Evolutionary conservation across 2,113 vertebrate genomes (phyloP).

Genomic region (Corynorhinus townsendii): DNA sequence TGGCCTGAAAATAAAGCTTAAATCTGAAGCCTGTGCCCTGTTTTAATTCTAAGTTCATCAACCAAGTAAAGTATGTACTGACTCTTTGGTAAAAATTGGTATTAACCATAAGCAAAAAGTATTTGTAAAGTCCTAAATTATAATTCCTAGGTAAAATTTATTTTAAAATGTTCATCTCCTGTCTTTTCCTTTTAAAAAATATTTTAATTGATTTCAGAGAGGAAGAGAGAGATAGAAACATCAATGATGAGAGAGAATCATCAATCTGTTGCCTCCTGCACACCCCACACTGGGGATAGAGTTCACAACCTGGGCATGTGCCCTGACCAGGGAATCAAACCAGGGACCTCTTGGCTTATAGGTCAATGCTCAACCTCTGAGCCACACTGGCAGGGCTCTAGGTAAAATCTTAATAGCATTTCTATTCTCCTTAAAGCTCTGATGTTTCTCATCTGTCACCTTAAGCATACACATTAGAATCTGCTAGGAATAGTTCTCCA

Average conservation of each 20-base stretch:
- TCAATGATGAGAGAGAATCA: no score
- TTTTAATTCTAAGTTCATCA: not conserved
- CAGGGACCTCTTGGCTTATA: no score
- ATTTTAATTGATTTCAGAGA: no score
- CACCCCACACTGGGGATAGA: no score
- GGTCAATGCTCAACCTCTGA: no score
- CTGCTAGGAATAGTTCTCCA: not conserved
- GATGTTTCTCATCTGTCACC: not conserved
- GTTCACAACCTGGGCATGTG: no score
- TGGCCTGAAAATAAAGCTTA: not conserved
- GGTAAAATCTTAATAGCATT: not conserved
- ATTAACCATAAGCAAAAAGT: not conserved
- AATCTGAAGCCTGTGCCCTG: fast-evolving
- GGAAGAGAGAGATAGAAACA: no score
- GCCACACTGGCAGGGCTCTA: no score
- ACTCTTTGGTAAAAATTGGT: not conserved
- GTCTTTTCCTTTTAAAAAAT: no score
- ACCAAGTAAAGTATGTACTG: not conserved
- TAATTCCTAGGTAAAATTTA: not conserved
- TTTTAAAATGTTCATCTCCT: no score
- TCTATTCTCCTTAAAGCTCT: not conserved
- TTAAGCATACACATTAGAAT: not conserved
- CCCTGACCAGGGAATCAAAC: no score
- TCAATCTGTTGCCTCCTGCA: no score
- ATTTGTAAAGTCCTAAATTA: not conserved